phyloP scores from a whole-genome alignment of 2,797 vertebrate species.

The Allobates femoralis region DNA sequence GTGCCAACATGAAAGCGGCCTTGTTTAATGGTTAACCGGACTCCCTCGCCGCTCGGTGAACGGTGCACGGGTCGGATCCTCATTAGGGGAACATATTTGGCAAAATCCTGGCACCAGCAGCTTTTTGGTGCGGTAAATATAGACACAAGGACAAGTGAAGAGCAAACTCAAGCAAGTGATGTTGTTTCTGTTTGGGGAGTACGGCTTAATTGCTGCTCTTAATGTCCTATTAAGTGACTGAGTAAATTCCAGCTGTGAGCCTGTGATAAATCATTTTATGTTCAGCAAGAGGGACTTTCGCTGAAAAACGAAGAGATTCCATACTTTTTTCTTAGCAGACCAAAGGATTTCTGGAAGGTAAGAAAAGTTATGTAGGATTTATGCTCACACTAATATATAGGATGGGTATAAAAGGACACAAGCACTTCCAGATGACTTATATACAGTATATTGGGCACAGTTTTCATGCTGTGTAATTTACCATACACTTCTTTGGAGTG shows the following conservation, averaged over 20 bases:
- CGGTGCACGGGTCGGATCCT: background rate
- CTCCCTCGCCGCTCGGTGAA: conserved; percentile 21
- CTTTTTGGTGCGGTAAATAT: conserved; percentile 34
- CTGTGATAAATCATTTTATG: conserved; percentile 62
- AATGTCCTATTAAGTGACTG: conserved; percentile 65
- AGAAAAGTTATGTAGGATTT: background rate
- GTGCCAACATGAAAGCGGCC: conserved; percentile 51
- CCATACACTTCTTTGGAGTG: too few species aligned
- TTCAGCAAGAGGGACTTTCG: conserved; percentile 55
- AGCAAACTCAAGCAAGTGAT: conserved; percentile 60
- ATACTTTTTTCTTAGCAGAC: conserved; percentile 8
- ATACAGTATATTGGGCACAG: too few species aligned
- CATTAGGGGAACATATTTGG: conserved; percentile 1
- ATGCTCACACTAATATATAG: background rate
- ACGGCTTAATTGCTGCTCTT: conserved; percentile 62
- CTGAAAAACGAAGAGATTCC: conserved; percentile 42
- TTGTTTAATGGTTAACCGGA: conserved; percentile 47
- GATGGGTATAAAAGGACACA: background rate
- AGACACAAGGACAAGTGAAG: conserved; percentile 60
- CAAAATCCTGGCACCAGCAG: conserved; percentile 4
- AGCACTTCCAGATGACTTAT: background rate
- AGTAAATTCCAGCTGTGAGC: conserved; percentile 64
- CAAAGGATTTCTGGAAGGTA: conserved; percentile 11
- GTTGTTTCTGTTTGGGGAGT: conserved; percentile 61
- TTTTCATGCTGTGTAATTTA: too few species aligned